A percentile compares a stretch with the other conserved stretches of the same genome.
These are phyloP conservation scores for Perdita meconis DNA, from an alignment of 2,888 invertebrate species.

Conservation along the genomic window DNA sequence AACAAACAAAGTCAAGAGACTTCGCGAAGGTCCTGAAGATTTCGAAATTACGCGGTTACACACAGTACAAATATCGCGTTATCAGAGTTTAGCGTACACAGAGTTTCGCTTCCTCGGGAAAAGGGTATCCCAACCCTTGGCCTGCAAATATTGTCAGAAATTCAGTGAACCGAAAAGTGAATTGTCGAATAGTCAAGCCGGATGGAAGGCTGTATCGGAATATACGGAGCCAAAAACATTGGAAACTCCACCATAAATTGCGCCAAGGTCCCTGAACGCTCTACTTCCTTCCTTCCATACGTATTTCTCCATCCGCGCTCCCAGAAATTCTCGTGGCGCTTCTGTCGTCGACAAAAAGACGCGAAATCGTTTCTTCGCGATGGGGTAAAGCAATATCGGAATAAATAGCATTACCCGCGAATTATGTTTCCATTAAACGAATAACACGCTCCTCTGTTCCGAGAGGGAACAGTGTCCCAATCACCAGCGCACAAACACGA, in stretches of 20 bases:
- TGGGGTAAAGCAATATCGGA: neutral
- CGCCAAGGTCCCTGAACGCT: neutral
- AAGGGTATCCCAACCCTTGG: neutral
- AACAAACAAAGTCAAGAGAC: too few species aligned
- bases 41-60: too few species aligned
- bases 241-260: neutral
- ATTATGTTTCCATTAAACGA: neutral
- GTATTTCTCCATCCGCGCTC: neutral
- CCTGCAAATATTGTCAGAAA: conserved; percentile 11
- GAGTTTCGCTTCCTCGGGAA: neutral
- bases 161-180: conserved; percentile 13
- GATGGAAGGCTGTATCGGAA: neutral
- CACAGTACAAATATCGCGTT: neutral
- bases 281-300: neutral
- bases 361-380: neutral
- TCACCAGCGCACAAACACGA: conserved; percentile 14
- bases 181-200: conserved; percentile 14
- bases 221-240: neutral
- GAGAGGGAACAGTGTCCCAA: conserved; percentile 4
- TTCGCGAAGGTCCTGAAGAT: too few species aligned
- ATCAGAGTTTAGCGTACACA: neutral
- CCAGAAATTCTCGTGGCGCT: neutral
- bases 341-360: conserved; percentile 3
- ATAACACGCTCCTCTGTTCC: neutral
- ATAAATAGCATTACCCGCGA: neutral